Percentiles rank a stretch among this genome's conserved stretches.
phyloP scores from a whole-genome alignment of 37 sponge, comb jelly and placozoan species.

The Diacarnus erythraeanus region DNA sequence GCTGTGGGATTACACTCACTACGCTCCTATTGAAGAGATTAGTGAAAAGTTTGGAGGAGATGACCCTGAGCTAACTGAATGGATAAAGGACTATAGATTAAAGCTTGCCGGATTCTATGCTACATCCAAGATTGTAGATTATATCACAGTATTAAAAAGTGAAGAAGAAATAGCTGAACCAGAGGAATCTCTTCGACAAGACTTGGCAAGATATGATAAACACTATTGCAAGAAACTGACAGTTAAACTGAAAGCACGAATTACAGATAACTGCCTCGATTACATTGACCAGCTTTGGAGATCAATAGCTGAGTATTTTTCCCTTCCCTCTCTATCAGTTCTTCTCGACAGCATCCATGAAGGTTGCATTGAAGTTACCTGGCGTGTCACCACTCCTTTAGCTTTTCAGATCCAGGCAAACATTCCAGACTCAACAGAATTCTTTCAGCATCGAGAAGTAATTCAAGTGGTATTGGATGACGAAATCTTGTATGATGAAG shows the following conservation, averaged over 20 bases:
- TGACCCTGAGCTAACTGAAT: background rate
- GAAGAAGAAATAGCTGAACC: background rate
- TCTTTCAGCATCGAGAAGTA: no score
- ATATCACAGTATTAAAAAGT: background rate
- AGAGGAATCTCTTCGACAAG: background rate
- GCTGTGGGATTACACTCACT: background rate
- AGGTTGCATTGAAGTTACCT: no score
- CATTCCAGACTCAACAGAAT: no score
- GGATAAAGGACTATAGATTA: background rate
- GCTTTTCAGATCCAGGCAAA: no score
- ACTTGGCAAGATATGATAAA: background rate
- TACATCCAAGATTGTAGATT: background rate
- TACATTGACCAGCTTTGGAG: constrained; percentile 4
- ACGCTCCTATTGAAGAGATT: background rate
- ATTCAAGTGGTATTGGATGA: no score
- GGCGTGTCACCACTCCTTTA: no score
- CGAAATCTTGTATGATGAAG: no score
- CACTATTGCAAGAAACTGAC: background rate
- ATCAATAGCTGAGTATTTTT: background rate
- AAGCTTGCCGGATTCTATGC: background rate
- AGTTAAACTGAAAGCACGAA: background rate
- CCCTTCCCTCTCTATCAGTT: background rate
- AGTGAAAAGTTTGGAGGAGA: background rate
- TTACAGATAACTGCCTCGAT: background rate
- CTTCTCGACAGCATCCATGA: no score